Evolutionary conservation across 2,113 vertebrate genomes (phyloP), one percentile per base, ranked within the genome.

Genomic region (Leptodactylus fuscus): DNA sequence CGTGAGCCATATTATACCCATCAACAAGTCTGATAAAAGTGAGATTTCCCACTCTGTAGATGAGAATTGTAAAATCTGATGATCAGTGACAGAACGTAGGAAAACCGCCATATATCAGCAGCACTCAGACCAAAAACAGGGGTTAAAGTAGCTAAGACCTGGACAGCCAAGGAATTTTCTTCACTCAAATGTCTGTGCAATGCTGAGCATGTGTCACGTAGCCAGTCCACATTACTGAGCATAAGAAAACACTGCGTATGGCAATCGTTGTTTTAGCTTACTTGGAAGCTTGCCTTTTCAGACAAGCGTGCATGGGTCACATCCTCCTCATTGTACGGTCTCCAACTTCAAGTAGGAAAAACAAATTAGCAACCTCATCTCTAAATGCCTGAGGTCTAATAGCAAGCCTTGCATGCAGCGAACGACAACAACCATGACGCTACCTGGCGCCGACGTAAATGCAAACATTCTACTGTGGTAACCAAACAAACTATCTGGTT

Each of bases 281-380:
- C 60, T 48, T 70, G 81, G 62, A 82, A 71, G 18, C 22, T 49
- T 48, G 62, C 15, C 36, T 49, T 51, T 69, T 32, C 60, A 81
- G 80, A 81, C 80, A 49, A 69, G 18, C 49, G 80, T 48, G 80
- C 80, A 69, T 36, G 80, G 80, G 60, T 81, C 62, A 82, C 20
- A 53, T 82, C 44, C 27, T 36, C 60, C 46, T 55, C 32, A 71
- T 55, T 11, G 29, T 69, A 32, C 60, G 3, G 29, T 71, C 79
- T 81, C 27, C 58, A 81, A 69, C 27, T n/a, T 48, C 5, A n/a
- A 22, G 29, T 24, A 24, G 48, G 32, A 82, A 49, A 70, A 82
- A 82, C 81, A 71, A 71, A 70, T 32, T 34, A 82, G 44, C 53
- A 79, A 15, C 24, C 49, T 38, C 32, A 27, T 44, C 22, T 27